phyloP scores from a whole-genome alignment of 2,888 invertebrate genomes.

The Hirudinaria manillensis region DNA sequence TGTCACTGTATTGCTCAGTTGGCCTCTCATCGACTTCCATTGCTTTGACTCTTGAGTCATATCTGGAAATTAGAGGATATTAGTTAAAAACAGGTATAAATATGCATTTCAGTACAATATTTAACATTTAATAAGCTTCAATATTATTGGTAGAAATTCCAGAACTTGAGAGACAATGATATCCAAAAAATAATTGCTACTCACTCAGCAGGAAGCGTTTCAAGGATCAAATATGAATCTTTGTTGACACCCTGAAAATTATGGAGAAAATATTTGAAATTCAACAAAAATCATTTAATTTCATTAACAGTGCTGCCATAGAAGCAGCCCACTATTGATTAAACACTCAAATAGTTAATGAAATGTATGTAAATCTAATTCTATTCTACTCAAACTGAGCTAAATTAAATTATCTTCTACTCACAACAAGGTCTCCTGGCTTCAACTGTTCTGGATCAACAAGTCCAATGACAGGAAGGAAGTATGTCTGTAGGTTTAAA shows the following conservation, averaged over 20 bases:
- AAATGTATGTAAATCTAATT: not conserved
- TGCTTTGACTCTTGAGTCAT: constrained; percentile 93
- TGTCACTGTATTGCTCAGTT: constrained; percentile 97
- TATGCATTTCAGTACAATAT: constrained; percentile 1
- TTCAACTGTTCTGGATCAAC: constrained; percentile 96
- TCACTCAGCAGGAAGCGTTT: constrained; percentile 88
- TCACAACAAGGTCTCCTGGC: constrained; percentile 73
- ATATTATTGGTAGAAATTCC: not conserved
- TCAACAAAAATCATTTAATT: not conserved
- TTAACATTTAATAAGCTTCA: not conserved
- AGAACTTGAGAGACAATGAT: no score
- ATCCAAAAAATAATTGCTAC: constrained; percentile 37
- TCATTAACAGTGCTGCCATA: not conserved
- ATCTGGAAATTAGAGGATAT: constrained; percentile 43
- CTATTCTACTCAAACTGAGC: constrained; percentile 3
- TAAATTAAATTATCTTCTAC: constrained; percentile 19
- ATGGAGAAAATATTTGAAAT: not conserved
- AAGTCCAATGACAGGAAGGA: constrained; percentile 93
- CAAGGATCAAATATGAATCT: constrained; percentile 94
- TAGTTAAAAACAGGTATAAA: constrained; percentile 9
- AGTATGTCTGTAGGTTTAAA: constrained; percentile 74
- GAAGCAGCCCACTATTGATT: not conserved
- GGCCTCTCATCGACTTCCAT: constrained; percentile 99
- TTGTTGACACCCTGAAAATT: constrained; percentile 58
- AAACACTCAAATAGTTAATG: not conserved